phyloP scores from a whole-genome alignment of 2,113 vertebrate genomes.

The Oxyura jamaicensis region DNA sequence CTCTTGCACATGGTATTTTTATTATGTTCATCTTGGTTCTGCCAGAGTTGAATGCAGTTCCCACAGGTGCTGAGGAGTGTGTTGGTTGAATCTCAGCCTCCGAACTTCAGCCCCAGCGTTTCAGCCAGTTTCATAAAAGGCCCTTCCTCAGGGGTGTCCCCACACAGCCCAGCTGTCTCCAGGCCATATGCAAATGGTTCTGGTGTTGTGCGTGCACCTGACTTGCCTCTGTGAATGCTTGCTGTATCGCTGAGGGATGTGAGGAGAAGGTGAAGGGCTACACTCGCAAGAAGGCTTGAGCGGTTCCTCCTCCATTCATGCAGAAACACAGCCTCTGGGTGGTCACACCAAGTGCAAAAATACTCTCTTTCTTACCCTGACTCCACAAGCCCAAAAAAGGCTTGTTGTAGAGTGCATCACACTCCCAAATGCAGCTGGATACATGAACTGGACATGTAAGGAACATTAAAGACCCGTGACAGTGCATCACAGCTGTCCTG shows the following conservation, averaged over 20 bases:
- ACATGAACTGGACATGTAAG: neutral
- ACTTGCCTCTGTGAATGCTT: neutral
- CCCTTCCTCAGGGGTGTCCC: neutral
- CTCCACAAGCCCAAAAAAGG: fast-evolving
- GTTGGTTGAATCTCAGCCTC: neutral
- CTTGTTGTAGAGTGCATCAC: neutral
- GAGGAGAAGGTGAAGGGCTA: neutral
- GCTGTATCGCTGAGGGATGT: neutral
- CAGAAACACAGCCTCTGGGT: neutral
- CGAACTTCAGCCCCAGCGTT: neutral
- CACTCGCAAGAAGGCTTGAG: fast-evolving
- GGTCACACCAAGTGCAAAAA: neutral
- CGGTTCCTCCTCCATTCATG: fast-evolving
- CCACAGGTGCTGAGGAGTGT: neutral
- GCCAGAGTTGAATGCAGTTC: neutral
- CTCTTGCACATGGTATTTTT: neutral
- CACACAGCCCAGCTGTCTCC: neutral
- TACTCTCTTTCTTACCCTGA: neutral
- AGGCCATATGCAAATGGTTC: neutral
- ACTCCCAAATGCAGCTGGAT: neutral
- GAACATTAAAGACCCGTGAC: no score
- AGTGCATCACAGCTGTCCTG: neutral
- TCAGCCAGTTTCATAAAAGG: neutral
- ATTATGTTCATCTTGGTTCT: neutral
- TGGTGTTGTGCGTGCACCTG: neutral